Conservation (phyloP, 2,113 vertebrate genomes). For the Cardinalis cardinalis region DNA sequence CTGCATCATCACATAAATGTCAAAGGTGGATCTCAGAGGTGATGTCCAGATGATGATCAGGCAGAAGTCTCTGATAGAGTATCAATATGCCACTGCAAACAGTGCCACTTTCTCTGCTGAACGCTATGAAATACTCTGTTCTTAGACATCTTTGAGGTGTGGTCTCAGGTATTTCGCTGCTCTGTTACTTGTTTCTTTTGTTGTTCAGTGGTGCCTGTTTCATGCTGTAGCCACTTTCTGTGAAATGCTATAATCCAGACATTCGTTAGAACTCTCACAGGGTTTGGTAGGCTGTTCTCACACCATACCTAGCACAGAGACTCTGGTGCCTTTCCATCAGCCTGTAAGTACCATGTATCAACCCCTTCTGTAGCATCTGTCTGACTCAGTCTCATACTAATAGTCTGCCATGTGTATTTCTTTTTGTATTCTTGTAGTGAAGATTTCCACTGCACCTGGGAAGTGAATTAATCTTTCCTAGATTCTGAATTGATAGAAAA, state of each 20-base stretch:
- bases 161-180: neutral
- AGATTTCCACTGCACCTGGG: neutral
- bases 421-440: neutral
- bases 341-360: neutral
- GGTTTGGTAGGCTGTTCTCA: neutral
- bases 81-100: neutral
- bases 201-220: neutral
- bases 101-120: neutral
- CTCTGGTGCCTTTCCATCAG: neutral
- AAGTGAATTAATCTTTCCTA: neutral
- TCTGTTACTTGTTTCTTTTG: neutral
- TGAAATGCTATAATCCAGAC: neutral
- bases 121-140: fast-evolving
- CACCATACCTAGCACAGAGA: neutral
- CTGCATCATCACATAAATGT: neutral
- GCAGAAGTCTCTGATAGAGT: neutral
- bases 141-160: neutral
- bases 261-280: neutral
- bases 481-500: neutral
- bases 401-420: neutral
- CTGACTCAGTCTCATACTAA: neutral
- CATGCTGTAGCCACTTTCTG: neutral
- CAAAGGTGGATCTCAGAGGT: neutral
- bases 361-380: neutral
- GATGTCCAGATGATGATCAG: neutral